phyloP scores from a whole-genome alignment of 2,797 vertebrate genomes.

The Anableps anableps region DNA sequence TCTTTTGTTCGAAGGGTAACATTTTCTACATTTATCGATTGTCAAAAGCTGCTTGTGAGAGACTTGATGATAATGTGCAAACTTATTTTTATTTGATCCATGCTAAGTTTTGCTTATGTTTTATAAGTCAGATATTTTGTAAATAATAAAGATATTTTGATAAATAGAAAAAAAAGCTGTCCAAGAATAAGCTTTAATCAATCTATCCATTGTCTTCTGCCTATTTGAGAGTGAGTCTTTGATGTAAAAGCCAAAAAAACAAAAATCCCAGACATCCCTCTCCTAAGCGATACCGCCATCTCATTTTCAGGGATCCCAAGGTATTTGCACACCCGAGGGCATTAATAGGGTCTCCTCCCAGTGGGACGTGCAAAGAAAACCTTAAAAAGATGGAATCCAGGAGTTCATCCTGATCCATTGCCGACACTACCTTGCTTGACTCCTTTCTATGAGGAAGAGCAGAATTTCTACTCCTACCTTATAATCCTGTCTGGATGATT shows the following conservation, averaged over 20 bases:
- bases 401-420: background rate
- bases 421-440: background rate
- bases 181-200: background rate
- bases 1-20: background rate
- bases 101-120: slow-evolving; percentile 6
- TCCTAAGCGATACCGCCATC: background rate
- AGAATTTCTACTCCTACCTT: background rate
- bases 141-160: slow-evolving; percentile 26
- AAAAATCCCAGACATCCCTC: background rate
- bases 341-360: background rate
- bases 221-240: background rate
- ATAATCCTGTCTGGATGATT: background rate
- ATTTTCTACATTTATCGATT: background rate
- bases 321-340: background rate
- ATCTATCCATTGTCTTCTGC: background rate
- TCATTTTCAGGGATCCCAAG: background rate
- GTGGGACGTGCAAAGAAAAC: background rate
- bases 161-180: slow-evolving; percentile 14
- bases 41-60: slow-evolving; percentile 22
- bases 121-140: slow-evolving; percentile 19
- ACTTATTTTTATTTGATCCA: background rate
- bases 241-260: background rate
- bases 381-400: background rate
- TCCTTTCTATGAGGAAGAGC: background rate
- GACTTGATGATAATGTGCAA: slow-evolving; percentile 4